phyloP scores from a whole-genome alignment of 2,797 vertebrate species.

The Gadopsis bispinosus region DNA sequence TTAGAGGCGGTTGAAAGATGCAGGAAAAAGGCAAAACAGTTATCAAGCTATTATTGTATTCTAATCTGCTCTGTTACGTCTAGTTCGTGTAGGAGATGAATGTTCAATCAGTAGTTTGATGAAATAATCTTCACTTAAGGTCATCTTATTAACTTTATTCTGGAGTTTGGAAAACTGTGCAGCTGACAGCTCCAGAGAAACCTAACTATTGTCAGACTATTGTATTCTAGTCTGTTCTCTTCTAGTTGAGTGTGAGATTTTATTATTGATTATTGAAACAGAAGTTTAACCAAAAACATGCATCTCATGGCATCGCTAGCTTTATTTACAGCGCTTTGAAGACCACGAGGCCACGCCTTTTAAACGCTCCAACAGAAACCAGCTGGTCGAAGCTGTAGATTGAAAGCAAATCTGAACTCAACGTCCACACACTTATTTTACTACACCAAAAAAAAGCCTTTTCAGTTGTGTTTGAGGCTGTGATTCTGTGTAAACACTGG shows the following conservation, averaged over 20 bases:
- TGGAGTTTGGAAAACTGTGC: background rate
- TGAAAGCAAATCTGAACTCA: background rate
- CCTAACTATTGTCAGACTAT: background rate
- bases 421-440: background rate
- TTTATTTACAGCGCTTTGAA: background rate
- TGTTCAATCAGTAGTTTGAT: background rate
- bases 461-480: constrained; percentile 2
- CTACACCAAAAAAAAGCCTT: no score
- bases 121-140: background rate
- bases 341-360: no score
- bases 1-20: background rate
- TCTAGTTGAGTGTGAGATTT: background rate
- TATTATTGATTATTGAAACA: background rate
- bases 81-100: background rate
- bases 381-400: no score
- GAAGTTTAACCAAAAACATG: no score
- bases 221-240: background rate
- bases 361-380: no score
- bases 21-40: background rate
- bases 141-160: background rate
- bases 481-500: background rate
- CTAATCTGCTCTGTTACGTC: background rate
- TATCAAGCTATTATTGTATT: background rate
- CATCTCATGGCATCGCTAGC: background rate
- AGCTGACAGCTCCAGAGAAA: background rate